Percentiles rank a stretch among this genome's conserved stretches.
These are phyloP conservation scores for Lucifuga dentata DNA, from an alignment of 2,113 vertebrate species.

Conservation along the genomic window DNA sequence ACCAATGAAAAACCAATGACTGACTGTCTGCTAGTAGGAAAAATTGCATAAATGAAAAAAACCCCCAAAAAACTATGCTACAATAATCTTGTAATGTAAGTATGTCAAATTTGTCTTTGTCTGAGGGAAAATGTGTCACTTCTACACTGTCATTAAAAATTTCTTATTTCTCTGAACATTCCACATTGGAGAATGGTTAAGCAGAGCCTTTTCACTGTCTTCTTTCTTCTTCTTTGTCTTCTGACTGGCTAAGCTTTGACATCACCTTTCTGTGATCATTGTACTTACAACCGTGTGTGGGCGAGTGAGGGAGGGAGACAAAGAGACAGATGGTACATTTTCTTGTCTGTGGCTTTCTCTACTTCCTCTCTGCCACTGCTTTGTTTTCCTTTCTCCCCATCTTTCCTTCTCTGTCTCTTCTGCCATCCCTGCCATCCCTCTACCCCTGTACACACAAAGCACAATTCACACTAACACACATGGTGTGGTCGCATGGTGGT, in stretches of 20 bases:
- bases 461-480: conserved; percentile 23
- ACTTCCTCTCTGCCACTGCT: conserved; percentile 19
- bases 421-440: conserved; percentile 18
- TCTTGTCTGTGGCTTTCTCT: conserved; percentile 34
- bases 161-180: conserved; percentile 27
- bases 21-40: background rate
- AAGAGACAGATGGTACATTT: conserved; percentile 33
- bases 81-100: no score
- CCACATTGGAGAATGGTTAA: conserved; percentile 5
- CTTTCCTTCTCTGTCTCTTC: conserved; percentile 20
- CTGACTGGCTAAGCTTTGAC: conserved; percentile 59
- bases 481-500: conserved; percentile 12
- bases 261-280: conserved; percentile 70
- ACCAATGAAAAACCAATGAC: conserved; percentile 2
- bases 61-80: no score
- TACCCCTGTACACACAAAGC: conserved; percentile 20
- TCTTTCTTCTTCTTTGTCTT: conserved; percentile 31
- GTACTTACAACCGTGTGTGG: conserved; percentile 59
- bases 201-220: conserved; percentile 15
- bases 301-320: conserved; percentile 43
- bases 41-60: background rate
- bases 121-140: background rate
- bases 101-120: no score
- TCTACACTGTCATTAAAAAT: conserved; percentile 34
- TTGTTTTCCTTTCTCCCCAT: conserved; percentile 50